phyloP scores from a whole-genome alignment of 2,888 invertebrate genomes.

The Sclerodermus sp. region DNA sequence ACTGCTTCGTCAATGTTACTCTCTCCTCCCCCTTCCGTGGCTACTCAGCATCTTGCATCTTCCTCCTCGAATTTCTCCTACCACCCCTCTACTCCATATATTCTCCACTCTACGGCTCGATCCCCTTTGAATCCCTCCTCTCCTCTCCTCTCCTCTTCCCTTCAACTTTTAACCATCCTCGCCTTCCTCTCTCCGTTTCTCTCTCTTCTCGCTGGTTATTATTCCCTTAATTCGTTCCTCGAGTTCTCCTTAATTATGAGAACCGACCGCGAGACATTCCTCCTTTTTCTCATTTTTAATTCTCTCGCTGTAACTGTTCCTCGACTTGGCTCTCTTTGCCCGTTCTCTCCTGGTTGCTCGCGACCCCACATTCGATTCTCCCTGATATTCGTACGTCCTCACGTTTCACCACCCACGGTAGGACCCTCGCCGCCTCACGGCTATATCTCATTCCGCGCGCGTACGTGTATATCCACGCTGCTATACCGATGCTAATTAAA shows the following conservation, averaged over 20 bases:
- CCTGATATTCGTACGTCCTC: no score
- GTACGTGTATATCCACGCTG: conserved; percentile 20
- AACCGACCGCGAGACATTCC: background rate
- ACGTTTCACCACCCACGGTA: no score
- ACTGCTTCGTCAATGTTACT: conserved; percentile 34
- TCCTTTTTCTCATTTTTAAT: background rate
- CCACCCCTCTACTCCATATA: conserved; percentile 3
- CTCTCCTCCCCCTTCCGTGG: conserved; percentile 8
- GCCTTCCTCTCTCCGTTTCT: background rate
- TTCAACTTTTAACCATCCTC: background rate
- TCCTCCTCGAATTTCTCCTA: conserved; percentile 1
- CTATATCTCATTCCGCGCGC: background rate
- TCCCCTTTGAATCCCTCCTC: conserved; percentile 2
- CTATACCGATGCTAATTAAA: conserved; percentile 43
- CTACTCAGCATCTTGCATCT: background rate
- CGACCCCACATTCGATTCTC: no score
- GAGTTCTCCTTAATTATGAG: background rate
- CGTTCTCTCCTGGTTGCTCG: no score
- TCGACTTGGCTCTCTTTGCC: background rate
- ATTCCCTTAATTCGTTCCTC: background rate
- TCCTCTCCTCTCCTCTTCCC: conserved; percentile 1
- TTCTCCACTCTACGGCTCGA: background rate
- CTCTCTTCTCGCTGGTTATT: background rate
- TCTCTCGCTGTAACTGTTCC: background rate
- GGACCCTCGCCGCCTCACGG: no score